Percentiles rank a stretch among this genome's conserved stretches.
These are phyloP conservation scores for Tetramorium alpestre DNA, from an alignment of 1,140 invertebrate genomes.

Conservation along the genomic window DNA sequence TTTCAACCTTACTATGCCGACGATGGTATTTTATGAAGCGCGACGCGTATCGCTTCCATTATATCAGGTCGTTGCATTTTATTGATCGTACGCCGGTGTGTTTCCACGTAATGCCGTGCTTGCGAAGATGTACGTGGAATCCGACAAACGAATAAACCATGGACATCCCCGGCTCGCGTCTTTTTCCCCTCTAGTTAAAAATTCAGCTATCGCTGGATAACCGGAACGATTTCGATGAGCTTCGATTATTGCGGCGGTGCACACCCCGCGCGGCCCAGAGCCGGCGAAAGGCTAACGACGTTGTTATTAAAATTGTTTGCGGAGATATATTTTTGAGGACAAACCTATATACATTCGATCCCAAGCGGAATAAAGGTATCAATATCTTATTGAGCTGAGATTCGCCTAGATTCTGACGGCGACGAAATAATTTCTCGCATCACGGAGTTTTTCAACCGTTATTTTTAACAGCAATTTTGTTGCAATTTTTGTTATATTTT, in stretches of 20 bases:
- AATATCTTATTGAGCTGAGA: background rate
- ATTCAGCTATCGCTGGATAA: constrained; percentile 18
- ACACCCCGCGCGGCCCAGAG: background rate
- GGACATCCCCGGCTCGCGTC: background rate
- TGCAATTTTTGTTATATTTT: background rate
- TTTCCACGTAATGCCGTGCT: constrained; percentile 58
- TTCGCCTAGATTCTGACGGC: background rate
- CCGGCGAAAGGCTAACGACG: background rate
- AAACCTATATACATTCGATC: background rate
- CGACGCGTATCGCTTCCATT: constrained; percentile 60
- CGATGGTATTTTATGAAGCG: constrained; percentile 58
- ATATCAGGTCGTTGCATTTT: constrained; percentile 63
- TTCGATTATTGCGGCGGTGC: background rate
- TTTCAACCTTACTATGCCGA: constrained; percentile 33
- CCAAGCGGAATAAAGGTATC: background rate
- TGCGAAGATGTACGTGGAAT: constrained; percentile 49
- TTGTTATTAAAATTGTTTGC: constrained; percentile 17
- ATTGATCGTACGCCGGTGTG: constrained; percentile 58
- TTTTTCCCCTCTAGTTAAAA: constrained; percentile 17
- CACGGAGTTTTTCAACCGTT: background rate
- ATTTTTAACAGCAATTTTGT: background rate
- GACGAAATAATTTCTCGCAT: background rate
- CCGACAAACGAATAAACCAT: constrained; percentile 53
- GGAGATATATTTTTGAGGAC: background rate
- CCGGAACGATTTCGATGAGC: constrained; percentile 9